Evolutionary conservation across 2,113 vertebrate genomes (phyloP), one percentile per base, ranked within the genome.

Genomic region (Microtus montanus): DNA sequence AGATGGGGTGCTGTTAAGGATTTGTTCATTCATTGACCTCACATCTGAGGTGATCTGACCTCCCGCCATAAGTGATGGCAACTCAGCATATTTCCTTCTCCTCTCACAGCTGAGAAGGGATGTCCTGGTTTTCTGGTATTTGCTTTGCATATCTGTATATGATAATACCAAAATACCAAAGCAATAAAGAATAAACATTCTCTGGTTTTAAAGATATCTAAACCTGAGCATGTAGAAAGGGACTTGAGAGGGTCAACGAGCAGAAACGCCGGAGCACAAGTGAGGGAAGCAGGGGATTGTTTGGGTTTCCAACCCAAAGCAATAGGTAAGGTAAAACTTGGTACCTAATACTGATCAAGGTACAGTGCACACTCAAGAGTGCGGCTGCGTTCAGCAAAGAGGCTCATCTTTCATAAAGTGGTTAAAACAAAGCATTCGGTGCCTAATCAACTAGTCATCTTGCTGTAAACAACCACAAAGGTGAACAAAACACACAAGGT

Each of bases 11-110:
- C 10, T n/a, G 87, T 30, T 52, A n/a, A 70, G 17, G 49, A 54
- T 54, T 79, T 74, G 33, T 33, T 87, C 87, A 30, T 33, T 41
- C 30, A 58, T 63, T 91, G 24, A 38, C 54, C 73, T 93, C 71
- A 85, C 83, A 86, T 86, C 28, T 91, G 73, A 80, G 93, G 61
- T 89, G 33, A 92, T 71, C 74, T 83, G 93, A 83, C 24, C 35
- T 13, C 8, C n/a, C 19, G 66, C 74, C 3, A 22, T 28, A 33
- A 86, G n/a, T 64, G 92, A 94, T 2, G 12, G 71, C 30, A 71
- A 61, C 35, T 41, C 33, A 64, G 66, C 38, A 19, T 41, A 41
- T 14, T 52, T 41, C 47, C 38, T 68, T 63, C 47, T 83, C 4
- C 24, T 64, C 13, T 64, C 22, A 14, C 1, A 26, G 47, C 38